These are phyloP conservation scores for Atherinosoma microstoma DNA, from an alignment of 2,797 vertebrate genomes.

Conservation along the genomic window DNA sequence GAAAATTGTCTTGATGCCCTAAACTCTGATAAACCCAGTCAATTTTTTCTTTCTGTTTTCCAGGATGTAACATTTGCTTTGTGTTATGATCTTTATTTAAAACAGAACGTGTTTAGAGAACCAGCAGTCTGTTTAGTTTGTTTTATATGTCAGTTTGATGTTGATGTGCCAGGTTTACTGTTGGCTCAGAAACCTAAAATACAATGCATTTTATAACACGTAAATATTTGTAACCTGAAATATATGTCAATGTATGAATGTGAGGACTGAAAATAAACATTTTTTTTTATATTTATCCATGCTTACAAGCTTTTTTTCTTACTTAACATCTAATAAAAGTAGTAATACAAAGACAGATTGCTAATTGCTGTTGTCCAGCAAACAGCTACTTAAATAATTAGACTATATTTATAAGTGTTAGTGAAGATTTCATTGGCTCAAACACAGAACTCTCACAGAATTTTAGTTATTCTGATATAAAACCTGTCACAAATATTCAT, in stretches of 20 bases:
- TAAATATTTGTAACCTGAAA: slow-evolving; percentile 66
- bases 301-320: slow-evolving; percentile 12
- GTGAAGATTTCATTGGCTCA: neutral
- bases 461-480: neutral
- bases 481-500: neutral
- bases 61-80: slow-evolving; percentile 39
- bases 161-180: slow-evolving; percentile 72
- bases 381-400: too few relatives aligned
- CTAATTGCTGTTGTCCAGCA: too few relatives aligned
- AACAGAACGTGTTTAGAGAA: slow-evolving; percentile 52
- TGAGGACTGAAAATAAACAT: slow-evolving; percentile 76
- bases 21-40: slow-evolving; percentile 36
- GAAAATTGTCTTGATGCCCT: slow-evolving; percentile 38
- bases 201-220: slow-evolving; percentile 66
- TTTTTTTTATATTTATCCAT: slow-evolving; percentile 72
- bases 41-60: slow-evolving; percentile 5
- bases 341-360: neutral
- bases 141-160: slow-evolving; percentile 66
- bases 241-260: slow-evolving; percentile 64
- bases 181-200: slow-evolving; percentile 61
- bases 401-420: neutral
- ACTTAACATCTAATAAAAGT: neutral
- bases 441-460: neutral
- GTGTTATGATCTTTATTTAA: slow-evolving; percentile 47
- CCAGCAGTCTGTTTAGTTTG: slow-evolving; percentile 45